phyloP scores from a whole-genome alignment of 2,888 invertebrate genomes.

The Andricus curvator region DNA sequence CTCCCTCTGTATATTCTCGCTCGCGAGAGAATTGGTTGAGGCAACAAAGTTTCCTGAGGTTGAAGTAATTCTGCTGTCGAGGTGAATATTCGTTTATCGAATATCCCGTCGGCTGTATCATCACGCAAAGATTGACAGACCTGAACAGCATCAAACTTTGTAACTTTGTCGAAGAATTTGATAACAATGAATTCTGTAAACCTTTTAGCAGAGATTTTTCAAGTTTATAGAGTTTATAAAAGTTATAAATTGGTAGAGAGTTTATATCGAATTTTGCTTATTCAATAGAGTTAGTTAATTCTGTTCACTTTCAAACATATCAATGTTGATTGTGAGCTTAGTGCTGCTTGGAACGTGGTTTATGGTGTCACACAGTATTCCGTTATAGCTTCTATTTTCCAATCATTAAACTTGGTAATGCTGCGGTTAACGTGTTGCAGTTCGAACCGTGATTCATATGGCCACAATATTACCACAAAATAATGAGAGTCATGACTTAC shows the following conservation, averaged over 20 bases:
- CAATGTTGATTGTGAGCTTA: slow-evolving; percentile 15
- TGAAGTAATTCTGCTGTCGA: slow-evolving; percentile 39
- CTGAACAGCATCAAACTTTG: slow-evolving; percentile 32
- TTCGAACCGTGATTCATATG: slow-evolving; percentile 32
- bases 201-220: slow-evolving; percentile 13
- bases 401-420: slow-evolving; percentile 36
- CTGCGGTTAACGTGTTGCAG: slow-evolving; percentile 25
- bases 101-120: slow-evolving; percentile 36
- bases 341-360: slow-evolving; percentile 26
- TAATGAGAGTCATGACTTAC: slow-evolving; percentile 22
- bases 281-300: not conserved
- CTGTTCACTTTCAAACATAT: slow-evolving; percentile 3
- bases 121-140: slow-evolving; percentile 32
- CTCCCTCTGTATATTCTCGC: slow-evolving; percentile 17
- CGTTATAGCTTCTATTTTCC: slow-evolving; percentile 33
- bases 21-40: slow-evolving; percentile 32
- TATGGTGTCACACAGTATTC: slow-evolving; percentile 35
- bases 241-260: not conserved
- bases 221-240: slow-evolving; percentile 14
- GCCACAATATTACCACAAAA: slow-evolving; percentile 34
- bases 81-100: slow-evolving; percentile 39
- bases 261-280: not conserved
- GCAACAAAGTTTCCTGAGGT: slow-evolving; percentile 38
- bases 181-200: slow-evolving; percentile 15
- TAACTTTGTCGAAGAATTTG: slow-evolving; percentile 36